phyloP scores from a whole-genome alignment of 2,888 invertebrate species.

The Amblyjoppa proteus region DNA sequence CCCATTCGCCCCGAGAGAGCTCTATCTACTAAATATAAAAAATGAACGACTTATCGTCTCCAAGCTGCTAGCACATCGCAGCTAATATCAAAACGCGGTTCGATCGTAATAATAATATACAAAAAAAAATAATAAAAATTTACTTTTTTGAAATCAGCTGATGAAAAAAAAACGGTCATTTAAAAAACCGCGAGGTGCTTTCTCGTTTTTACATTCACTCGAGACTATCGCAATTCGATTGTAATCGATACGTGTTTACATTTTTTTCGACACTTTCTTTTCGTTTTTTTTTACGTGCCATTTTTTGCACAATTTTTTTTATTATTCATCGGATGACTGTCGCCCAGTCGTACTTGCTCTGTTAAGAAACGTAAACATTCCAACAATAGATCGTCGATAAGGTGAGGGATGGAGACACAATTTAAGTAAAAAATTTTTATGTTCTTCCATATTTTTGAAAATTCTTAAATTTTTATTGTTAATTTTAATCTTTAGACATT shows the following conservation, averaged over 20 bases:
- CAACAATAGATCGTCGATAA: background rate
- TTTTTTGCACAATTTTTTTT: background rate
- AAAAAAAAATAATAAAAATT: too few relatives aligned
- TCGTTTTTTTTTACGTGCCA: background rate
- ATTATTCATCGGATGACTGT: background rate
- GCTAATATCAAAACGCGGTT: too few relatives aligned
- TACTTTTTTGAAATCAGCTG: too few relatives aligned
- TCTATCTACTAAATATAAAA: too few relatives aligned
- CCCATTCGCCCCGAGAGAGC: too few relatives aligned
- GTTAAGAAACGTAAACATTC: background rate
- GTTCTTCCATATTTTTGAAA: background rate
- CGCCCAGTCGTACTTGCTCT: background rate
- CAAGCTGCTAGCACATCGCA: too few relatives aligned
- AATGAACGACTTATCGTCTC: too few relatives aligned
- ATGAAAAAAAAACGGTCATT: too few relatives aligned
- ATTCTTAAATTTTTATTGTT: background rate
- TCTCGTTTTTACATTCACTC: background rate
- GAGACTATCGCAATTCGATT: constrained; percentile 7
- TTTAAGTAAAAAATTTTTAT: too few relatives aligned
- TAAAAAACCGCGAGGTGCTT: background rate
- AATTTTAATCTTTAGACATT: background rate
- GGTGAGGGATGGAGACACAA: background rate
- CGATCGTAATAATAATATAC: too few relatives aligned
- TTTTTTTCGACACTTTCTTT: background rate
- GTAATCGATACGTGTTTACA: background rate